A percentile compares a stretch with the other conserved stretches of the same genome.
phyloP scores from a whole-genome alignment of 2,797 vertebrate species.

The Aythya fuligula region DNA sequence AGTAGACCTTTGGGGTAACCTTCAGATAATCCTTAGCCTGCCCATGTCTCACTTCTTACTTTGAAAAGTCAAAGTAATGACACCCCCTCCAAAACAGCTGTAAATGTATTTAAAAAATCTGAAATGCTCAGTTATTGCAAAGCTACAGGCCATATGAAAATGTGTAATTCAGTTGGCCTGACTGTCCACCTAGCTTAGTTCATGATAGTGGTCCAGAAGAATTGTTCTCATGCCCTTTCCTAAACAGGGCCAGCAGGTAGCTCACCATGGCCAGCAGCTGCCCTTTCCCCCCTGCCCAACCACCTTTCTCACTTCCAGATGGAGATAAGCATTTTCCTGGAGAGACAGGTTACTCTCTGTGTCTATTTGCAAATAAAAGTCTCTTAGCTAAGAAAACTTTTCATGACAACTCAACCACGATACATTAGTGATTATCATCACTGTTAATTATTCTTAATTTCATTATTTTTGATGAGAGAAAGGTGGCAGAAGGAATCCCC shows the following conservation, averaged over 20 bases:
- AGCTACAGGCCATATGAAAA: neutral
- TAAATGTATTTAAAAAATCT: neutral
- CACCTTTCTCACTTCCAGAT: neutral
- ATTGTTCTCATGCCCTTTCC: no score
- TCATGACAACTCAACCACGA: neutral
- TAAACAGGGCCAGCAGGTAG: neutral
- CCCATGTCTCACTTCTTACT: neutral
- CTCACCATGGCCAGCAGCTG: neutral
- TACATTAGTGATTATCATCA: neutral
- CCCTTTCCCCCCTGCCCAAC: accelerated
- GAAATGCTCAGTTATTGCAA: neutral
- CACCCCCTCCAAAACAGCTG: neutral
- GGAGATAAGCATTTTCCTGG: neutral
- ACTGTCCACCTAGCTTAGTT: neutral
- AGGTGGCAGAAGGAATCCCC: neutral
- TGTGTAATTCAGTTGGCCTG: neutral
- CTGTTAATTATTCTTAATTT: neutral
- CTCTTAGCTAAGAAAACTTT: neutral
- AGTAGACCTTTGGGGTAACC: neutral
- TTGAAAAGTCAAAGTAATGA: neutral
- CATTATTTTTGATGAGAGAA: neutral
- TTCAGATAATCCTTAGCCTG: neutral
- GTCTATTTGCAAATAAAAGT: neutral
- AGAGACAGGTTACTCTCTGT: neutral
- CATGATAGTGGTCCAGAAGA: neutral